Evolutionary conservation across 2,113 vertebrate species (phyloP).

Genomic region (Anguilla rostrata): DNA sequence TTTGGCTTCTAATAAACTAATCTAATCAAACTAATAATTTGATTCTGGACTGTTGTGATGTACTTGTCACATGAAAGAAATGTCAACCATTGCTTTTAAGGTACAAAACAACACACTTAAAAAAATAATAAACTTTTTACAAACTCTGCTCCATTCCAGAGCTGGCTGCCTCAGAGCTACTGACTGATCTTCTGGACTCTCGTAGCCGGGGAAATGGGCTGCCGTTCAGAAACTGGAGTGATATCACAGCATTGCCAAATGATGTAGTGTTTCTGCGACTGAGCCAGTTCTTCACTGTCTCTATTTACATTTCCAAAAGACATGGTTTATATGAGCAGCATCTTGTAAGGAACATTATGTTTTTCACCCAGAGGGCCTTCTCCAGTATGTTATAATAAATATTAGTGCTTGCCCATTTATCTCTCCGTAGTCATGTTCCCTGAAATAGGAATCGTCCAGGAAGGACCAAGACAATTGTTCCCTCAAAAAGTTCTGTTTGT

Average conservation of each 20-base stretch:
- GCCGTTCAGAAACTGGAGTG: neutral
- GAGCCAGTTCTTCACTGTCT: neutral
- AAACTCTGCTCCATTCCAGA: too few relatives aligned
- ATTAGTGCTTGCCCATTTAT: neutral
- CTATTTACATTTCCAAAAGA: neutral
- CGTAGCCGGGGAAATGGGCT: neutral
- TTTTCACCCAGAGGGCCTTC: conserved; percentile 1
- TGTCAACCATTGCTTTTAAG: too few relatives aligned
- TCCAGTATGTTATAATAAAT: neutral
- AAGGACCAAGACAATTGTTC: neutral
- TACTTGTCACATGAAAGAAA: too few relatives aligned
- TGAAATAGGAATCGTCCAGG: neutral
- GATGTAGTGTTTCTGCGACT: neutral
- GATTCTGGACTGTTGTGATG: too few relatives aligned
- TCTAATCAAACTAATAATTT: too few relatives aligned
- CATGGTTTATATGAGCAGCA: neutral
- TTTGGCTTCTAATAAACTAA: too few relatives aligned
- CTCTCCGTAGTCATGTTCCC: neutral
- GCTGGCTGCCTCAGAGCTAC: neutral
- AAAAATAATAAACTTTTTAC: too few relatives aligned
- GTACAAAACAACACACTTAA: too few relatives aligned
- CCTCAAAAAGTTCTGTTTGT: neutral
- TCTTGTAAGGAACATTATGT: neutral
- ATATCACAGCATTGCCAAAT: neutral
- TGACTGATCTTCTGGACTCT: neutral